Percentiles rank a stretch among this genome's conserved stretches.
These are phyloP conservation scores for Tragelaphus eurycerus DNA, from an alignment of 2,797 vertebrate genomes.

Conservation along the genomic window DNA sequence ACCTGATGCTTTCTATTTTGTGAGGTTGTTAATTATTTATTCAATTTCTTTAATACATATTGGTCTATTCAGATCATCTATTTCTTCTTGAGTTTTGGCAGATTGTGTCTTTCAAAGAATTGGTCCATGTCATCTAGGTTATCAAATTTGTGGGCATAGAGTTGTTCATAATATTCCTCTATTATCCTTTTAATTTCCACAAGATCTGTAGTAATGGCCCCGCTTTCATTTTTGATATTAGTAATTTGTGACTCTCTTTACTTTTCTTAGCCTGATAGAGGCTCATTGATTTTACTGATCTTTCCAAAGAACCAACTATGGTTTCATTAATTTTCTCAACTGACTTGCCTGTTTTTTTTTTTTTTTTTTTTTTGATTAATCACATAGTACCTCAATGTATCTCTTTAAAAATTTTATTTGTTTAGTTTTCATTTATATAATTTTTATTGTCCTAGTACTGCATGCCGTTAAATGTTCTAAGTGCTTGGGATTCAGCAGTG, in stretches of 20 bases:
- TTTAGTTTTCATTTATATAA: not conserved
- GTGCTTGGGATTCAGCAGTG: not conserved
- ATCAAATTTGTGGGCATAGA: not conserved
- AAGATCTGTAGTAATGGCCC: not conserved
- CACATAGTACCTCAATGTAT: constrained; percentile 22
- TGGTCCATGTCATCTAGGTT: not conserved
- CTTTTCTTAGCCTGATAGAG: not conserved
- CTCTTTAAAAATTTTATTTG: constrained; percentile 39
- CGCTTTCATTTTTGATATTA: not conserved
- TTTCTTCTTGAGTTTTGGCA: not conserved
- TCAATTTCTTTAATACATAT: not conserved
- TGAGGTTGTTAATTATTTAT: not conserved
- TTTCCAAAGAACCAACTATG: not conserved
- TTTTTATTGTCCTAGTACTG: not conserved
- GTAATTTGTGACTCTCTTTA: not conserved
- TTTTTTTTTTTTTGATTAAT: constrained; percentile 62
- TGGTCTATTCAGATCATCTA: not conserved
- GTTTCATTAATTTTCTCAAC: not conserved
- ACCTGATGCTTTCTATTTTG: not conserved
- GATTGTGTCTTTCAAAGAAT: not conserved
- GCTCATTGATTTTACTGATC: not conserved
- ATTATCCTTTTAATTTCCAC: not conserved
- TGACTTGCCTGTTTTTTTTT: constrained; percentile 38
- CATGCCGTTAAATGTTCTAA: not conserved
- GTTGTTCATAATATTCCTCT: not conserved